Base-by-base conservation (phyloP, 2,113 vertebrate species). In the Gasterosteus aculeatus region DNA sequence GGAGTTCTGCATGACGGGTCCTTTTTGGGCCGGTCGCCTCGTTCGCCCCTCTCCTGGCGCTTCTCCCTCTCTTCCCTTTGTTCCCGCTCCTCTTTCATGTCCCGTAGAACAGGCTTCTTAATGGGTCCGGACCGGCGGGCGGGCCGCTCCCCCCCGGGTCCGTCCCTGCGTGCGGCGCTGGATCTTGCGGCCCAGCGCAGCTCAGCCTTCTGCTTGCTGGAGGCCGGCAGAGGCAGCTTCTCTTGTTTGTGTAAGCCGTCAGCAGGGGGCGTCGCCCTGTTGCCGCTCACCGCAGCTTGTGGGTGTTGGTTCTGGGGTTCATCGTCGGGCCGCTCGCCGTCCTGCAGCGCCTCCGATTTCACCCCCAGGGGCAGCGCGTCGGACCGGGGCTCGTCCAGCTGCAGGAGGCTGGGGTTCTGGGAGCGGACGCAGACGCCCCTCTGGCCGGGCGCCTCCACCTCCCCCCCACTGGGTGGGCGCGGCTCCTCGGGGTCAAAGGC, bases 41-140 rank as follows among this genome's bases (percentile, higher is more conserved):
- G 83, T 46, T 92, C 88, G 33, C 81, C 92, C 83, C 96, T 96
- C 74, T 97, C 97, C 0, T 86, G 93, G 26, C 86, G 93, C 81
- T 95, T 96, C 78, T 99, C 97, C 12, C 96, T 95, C 81, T 99
- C 97, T 77, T 95, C 96, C 73, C 96, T 94, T 80, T 97, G 96
- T 70, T 99, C 98, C 1, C 97, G 92, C 73, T 99, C 98, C 68
- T 99, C 98, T 86, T 98, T 99, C 97, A 99, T 99, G 82, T 99
- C 98, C 81, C 98, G 94, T 26, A 99, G 93, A 6, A 99, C 93
- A 14, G 98, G 98, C 69, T 99, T 99, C 85, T 99, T 99, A 88
- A 99, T 99, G 33, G 97, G 98, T 31, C 98, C 98, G 0, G 98
- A 99, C 81, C 98, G 94, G 78, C 98, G 96, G 22, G 98, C 69